Evolutionary conservation across 2,113 vertebrate species (phyloP).

Genomic region (Istiophorus platypterus): DNA sequence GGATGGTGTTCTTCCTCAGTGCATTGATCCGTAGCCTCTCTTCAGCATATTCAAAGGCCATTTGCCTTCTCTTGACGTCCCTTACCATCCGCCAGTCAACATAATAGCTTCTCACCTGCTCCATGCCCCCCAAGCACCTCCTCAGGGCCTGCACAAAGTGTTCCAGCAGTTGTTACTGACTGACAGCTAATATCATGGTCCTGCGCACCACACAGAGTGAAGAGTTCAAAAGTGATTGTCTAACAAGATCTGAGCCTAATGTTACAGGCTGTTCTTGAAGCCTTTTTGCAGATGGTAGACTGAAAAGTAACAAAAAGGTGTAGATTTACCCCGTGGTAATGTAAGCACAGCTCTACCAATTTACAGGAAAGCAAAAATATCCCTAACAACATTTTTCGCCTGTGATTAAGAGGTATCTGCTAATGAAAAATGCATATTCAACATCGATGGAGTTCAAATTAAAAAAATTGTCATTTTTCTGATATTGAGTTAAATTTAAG

Average conservation of each 20-base stretch:
- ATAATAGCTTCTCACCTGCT: conserved; percentile 88
- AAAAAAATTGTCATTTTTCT: no score
- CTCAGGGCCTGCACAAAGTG: conserved; percentile 75
- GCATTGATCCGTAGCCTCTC: conserved; percentile 93
- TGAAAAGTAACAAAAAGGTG: background rate
- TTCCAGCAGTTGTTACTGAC: background rate
- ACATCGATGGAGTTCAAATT: no score
- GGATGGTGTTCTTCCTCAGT: conserved; percentile 92
- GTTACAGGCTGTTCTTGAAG: background rate
- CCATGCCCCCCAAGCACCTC: conserved; percentile 70
- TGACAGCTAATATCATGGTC: background rate
- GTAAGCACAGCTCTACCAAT: background rate
- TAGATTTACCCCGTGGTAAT: background rate
- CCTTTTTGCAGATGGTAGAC: background rate
- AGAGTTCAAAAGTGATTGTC: background rate
- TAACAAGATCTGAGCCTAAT: background rate
- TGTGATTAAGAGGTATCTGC: no score
- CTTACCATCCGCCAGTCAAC: conserved; percentile 96
- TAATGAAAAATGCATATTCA: no score
- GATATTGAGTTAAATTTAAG: no score
- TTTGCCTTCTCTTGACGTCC: conserved; percentile 93
- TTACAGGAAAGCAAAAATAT: background rate
- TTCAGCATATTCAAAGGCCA: conserved; percentile 92
- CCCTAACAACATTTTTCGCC: no score
- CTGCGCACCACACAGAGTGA: background rate